phyloP scores from a whole-genome alignment of 2,888 invertebrate species.

The Zhengitettix transpicula region DNA sequence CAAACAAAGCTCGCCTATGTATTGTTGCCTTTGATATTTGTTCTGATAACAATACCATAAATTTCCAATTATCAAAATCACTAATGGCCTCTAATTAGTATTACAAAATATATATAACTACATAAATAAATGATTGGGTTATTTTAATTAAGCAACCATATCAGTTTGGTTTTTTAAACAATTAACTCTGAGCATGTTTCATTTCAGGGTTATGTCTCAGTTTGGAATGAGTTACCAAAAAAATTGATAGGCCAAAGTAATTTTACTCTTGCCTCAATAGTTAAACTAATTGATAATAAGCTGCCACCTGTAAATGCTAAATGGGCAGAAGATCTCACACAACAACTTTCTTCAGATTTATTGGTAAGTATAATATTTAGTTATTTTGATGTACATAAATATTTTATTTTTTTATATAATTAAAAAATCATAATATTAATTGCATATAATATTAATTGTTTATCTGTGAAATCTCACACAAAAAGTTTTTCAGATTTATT shows the following conservation, averaged over 20 bases:
- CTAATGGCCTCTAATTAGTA: too few relatives aligned
- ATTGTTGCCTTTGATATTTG: too few relatives aligned
- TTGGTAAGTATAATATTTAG: slow-evolving; percentile 32
- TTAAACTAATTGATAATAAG: slow-evolving; percentile 48
- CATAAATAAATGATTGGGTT: too few relatives aligned
- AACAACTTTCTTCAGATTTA: slow-evolving; percentile 39
- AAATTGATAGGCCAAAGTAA: slow-evolving; percentile 39
- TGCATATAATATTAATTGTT: background rate
- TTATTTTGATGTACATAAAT: background rate
- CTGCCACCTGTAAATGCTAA: slow-evolving; percentile 44
- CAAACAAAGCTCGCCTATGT: too few relatives aligned
- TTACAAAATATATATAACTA: too few relatives aligned
- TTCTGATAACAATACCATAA: too few relatives aligned
- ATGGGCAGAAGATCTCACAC: slow-evolving; percentile 45
- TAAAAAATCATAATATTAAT: background rate
- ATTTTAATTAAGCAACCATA: too few relatives aligned
- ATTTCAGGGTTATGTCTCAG: slow-evolving; percentile 15
- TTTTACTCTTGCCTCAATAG: slow-evolving; percentile 47
- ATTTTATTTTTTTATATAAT: background rate
- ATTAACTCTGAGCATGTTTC: background rate
- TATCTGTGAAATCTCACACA: slow-evolving; percentile 36
- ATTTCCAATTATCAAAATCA: too few relatives aligned
- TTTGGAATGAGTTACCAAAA: slow-evolving; percentile 23
- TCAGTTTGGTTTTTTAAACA: background rate
- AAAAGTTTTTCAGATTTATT: slow-evolving; percentile 38